Percentiles rank a stretch among this genome's conserved stretches.
These are phyloP conservation scores for Lagopus leucura DNA, from an alignment of 2,113 vertebrate species.

Conservation along the genomic window DNA sequence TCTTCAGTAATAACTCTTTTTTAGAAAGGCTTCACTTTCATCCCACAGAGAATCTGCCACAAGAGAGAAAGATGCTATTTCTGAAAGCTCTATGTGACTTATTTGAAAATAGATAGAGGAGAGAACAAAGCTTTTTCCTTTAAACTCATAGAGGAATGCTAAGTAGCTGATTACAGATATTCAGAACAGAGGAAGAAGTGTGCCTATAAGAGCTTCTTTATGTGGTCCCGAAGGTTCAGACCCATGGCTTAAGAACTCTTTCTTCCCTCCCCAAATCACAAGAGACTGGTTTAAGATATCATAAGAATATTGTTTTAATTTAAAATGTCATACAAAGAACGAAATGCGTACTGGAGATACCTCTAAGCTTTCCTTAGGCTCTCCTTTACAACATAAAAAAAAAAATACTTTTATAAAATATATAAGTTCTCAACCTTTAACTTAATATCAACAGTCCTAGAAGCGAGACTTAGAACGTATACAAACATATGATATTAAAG, in stretches of 20 bases:
- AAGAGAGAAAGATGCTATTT: slow-evolving; percentile 34
- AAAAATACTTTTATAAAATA: not conserved
- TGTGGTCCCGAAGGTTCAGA: not conserved
- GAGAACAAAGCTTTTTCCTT: slow-evolving; percentile 38
- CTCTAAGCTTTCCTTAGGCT: not conserved
- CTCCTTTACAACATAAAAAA: not conserved
- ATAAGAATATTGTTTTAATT: not conserved
- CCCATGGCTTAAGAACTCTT: not conserved
- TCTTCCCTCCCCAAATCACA: not conserved
- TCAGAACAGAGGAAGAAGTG: not conserved
- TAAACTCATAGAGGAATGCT: slow-evolving; percentile 21
- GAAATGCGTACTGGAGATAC: not conserved
- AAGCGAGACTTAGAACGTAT: not conserved
- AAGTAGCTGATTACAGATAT: slow-evolving; percentile 34
- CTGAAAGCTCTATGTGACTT: slow-evolving; percentile 25
- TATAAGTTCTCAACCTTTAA: slow-evolving; percentile 1
- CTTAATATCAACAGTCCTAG: not conserved
- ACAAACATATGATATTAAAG: not conserved
- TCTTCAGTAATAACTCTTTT: slow-evolving; percentile 36
- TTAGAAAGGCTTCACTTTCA: slow-evolving; percentile 40
- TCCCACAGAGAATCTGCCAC: slow-evolving; percentile 43
- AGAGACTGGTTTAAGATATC: not conserved
- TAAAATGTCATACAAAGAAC: not conserved
- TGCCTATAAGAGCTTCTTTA: not conserved
- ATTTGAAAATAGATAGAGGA: not conserved